Evolutionary conservation across 1,140 invertebrate genomes (phyloP), one percentile per base, ranked within the genome.

Genomic region (Drosophila dunni): DNA sequence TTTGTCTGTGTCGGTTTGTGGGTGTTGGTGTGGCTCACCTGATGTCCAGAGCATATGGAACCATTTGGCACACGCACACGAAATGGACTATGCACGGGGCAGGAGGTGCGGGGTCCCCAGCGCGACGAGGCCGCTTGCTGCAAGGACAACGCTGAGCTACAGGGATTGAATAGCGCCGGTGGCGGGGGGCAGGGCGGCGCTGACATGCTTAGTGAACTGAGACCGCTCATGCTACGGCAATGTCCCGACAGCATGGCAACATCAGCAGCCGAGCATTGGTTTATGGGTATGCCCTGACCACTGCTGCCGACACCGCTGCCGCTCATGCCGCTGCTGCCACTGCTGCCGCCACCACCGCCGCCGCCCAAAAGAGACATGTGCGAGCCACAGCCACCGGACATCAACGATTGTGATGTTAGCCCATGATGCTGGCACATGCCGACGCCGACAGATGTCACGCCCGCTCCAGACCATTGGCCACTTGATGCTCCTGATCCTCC

Each of bases 71-170:
- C 94, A 63, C 94, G 93, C 78, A 94, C 94, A 13, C 94, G 92
- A 82, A 94, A 95, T 7, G 94, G 94, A 86, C 94, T 95, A 90
- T 95, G 94, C 62, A 95, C 94, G 45, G 94, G 94, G 75, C 94
- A 95, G 61, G 92, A 92, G 78, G 92, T 92, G 70, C 92, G 78
- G 48, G 92, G 92, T 72, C 92, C 92, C 92, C 92, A 92, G 60
- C 92, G 83, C 51, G 90, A 91, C 11, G 82, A 64, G 20, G 77
- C 78, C 62, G 80, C 78, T 70, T 89, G 85, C 33, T 88, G 84
- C 70, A 88, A 70, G 40, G 84, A 89, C 65, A 89, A 29, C n/a
- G 81, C 84, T 42, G 91, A 91, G 82, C 92, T 92, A 78, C 92
- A 92, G 34, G 92, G 92, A 88, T 92, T 92, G 69, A 92, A 92